A percentile compares a stretch with the other conserved stretches of the same genome.
phyloP scores from a whole-genome alignment of 2,888 invertebrate genomes.

The Eumacrocentrus americanus region DNA sequence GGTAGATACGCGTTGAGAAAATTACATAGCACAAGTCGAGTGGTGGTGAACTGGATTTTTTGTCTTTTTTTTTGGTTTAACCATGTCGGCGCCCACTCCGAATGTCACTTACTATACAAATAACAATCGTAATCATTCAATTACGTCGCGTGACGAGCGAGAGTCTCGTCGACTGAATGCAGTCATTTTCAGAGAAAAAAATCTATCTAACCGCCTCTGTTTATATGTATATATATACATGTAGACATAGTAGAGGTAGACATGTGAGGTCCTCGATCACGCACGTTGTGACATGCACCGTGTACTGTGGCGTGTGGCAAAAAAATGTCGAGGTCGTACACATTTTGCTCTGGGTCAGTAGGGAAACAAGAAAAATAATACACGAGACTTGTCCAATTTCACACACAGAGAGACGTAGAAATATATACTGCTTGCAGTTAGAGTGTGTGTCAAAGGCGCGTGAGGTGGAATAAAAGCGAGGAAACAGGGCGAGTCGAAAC shows the following conservation, averaged over 20 bases:
- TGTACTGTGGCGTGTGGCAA: too few relatives aligned
- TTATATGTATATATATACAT: too few relatives aligned
- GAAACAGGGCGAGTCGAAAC: conserved; percentile 4
- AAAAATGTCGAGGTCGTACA: too few relatives aligned
- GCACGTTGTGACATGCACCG: too few relatives aligned
- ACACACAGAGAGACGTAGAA: too few relatives aligned
- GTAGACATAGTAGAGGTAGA: too few relatives aligned
- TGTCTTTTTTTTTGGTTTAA: conserved; percentile 16
- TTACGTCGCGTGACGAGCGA: conserved; percentile 51
- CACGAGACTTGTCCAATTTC: too few relatives aligned
- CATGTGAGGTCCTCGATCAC: too few relatives aligned
- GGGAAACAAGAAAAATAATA: too few relatives aligned
- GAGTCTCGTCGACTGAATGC: background rate
- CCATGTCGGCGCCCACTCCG: conserved; percentile 23
- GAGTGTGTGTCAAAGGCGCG: background rate
- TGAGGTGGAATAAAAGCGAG: background rate
- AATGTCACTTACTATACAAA: conserved; percentile 21
- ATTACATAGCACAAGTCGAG: conserved; percentile 35
- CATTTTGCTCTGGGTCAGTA: too few relatives aligned
- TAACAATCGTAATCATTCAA: conserved; percentile 49
- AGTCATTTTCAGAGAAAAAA: background rate
- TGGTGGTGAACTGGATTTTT: conserved; percentile 10
- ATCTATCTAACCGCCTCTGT: too few relatives aligned
- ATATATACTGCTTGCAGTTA: too few relatives aligned
- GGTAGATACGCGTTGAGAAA: conserved; percentile 26